These are phyloP conservation scores for Macrochelys suwanniensis DNA, from an alignment of 2,797 vertebrate genomes.

Conservation along the genomic window DNA sequence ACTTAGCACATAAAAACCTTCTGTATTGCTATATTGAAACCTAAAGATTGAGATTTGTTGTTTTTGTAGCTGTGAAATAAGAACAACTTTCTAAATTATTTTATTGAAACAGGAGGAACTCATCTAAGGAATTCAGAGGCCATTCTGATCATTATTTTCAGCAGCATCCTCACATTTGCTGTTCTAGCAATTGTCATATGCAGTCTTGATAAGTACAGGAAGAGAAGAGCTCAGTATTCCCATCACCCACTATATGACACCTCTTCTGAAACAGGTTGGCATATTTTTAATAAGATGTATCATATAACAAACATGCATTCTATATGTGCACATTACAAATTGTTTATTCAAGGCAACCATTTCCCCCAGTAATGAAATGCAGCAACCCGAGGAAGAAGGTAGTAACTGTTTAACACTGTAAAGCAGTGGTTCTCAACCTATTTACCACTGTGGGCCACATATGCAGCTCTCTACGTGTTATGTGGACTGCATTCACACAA, in stretches of 20 bases:
- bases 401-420: not conserved
- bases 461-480: no score
- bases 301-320: not conserved
- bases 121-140: conserved; percentile 77
- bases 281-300: not conserved
- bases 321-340: not conserved
- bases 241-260: conserved; percentile 83
- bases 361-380: not conserved
- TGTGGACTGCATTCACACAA: no score
- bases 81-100: not conserved
- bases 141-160: conserved; percentile 82
- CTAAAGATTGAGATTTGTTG: not conserved
- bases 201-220: conserved; percentile 78
- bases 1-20: not conserved
- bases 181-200: conserved; percentile 70
- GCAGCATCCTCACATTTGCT: conserved; percentile 76
- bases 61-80: not conserved
- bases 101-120: not conserved
- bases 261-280: conserved; percentile 78
- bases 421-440: not conserved
- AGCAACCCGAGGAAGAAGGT: not conserved
- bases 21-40: not conserved
- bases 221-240: conserved; percentile 79
- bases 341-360: not conserved
- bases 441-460: no score